Percentiles rank a stretch among this genome's conserved stretches.
Evolutionary conservation across 2,797 vertebrate species (phyloP).

Genomic region (Malacoctenus gilli): DNA sequence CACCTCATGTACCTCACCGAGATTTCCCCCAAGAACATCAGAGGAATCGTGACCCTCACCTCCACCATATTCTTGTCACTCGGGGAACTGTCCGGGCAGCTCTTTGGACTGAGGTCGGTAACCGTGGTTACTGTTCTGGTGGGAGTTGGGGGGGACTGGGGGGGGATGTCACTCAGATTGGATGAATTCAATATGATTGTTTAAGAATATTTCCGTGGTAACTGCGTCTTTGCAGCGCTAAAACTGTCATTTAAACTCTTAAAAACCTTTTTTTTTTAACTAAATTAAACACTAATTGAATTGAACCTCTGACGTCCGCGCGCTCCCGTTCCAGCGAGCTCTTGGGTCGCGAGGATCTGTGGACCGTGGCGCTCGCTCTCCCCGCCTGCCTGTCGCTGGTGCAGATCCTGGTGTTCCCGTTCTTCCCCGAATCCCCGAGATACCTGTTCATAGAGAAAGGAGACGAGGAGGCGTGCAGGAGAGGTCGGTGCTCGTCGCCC

Average conservation of each 20-base stretch:
- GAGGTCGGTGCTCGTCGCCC: constrained; percentile 78
- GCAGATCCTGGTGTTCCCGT: constrained; percentile 80
- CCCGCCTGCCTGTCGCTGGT: constrained; percentile 72
- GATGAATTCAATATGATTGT: no score
- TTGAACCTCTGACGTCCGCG: no score
- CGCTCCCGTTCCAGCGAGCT: constrained; percentile 81
- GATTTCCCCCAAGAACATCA: constrained; percentile 79
- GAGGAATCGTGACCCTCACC: constrained; percentile 79
- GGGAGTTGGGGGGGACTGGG: no score
- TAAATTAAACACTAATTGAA: no score
- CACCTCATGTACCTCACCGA: constrained; percentile 84
- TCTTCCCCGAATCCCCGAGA: constrained; percentile 87
- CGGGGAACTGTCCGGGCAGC: constrained; percentile 82
- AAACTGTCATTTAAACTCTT: no score
- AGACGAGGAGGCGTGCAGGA: constrained; percentile 78
- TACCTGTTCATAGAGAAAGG: constrained; percentile 86
- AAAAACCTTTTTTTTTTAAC: no score
- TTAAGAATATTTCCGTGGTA: no score
- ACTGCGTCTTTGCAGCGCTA: no score
- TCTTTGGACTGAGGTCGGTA: constrained; percentile 85
- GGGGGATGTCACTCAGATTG: no score
- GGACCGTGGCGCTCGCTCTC: constrained; percentile 80
- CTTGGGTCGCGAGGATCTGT: constrained; percentile 80
- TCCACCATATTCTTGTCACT: constrained; percentile 58
- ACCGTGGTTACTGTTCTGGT: no score